Evolutionary conservation across 2,113 vertebrate genomes (phyloP).

Genomic region (Thalassarche chlororhynchos): DNA sequence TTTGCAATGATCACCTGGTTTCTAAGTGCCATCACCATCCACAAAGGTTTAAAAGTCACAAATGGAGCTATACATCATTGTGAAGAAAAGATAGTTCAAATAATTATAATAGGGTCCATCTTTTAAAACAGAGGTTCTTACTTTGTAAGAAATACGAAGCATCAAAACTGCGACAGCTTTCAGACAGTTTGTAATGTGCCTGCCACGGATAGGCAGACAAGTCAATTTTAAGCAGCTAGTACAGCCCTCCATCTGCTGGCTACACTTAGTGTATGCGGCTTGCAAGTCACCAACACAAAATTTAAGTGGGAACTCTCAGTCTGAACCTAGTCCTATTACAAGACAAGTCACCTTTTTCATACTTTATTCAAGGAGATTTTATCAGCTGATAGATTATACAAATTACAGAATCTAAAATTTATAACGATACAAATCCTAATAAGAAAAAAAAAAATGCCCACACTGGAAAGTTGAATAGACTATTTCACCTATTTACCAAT

Average conservation of each 20-base stretch:
- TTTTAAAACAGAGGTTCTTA: background rate
- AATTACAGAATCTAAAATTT: background rate
- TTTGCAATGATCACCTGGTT: background rate
- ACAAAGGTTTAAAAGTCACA: background rate
- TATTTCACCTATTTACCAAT: background rate
- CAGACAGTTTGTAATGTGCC: fast-evolving
- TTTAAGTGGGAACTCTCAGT: background rate
- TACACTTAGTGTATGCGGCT: fast-evolving
- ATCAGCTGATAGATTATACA: background rate
- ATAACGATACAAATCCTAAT: background rate
- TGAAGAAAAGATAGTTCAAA: background rate
- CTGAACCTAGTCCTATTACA: background rate
- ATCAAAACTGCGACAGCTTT: fast-evolving
- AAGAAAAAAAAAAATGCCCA: background rate
- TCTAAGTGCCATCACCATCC: background rate
- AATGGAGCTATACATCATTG: background rate
- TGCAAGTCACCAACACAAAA: background rate
- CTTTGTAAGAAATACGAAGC: background rate
- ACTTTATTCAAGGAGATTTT: background rate
- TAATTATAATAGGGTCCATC: background rate
- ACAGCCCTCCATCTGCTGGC: slow-evolving; percentile 4
- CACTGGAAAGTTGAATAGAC: fast-evolving
- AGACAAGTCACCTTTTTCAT: fast-evolving
- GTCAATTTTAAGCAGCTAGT: background rate
- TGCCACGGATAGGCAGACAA: background rate